Evolutionary conservation across 2,113 vertebrate genomes (phyloP), one percentile per base, ranked within the genome.

Genomic region (Syrmaticus mikado): DNA sequence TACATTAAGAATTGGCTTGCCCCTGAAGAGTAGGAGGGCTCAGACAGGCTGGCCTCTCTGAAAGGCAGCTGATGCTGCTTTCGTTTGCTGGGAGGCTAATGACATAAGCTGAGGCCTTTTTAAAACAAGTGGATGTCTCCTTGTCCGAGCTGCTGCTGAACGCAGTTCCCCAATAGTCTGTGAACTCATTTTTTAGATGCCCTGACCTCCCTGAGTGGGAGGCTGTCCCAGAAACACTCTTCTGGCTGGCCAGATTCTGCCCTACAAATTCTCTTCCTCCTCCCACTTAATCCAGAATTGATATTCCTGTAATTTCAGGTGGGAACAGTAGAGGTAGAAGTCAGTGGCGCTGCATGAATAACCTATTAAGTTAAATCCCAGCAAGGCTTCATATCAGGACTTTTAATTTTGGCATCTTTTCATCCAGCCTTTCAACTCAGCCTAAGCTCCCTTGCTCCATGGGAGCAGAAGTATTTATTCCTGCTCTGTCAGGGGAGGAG

Each of bases 1-100:
- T 95, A 94, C 95, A 58, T 66, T 96, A 90, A 94, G 90, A 94
- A 86, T 2, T 90, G 70, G 76, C 77, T 96, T 95, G 86, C 58
- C 92, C 77, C 89, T 0, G 21, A 90, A 95, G 94, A 94, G 92
- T 48, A 95, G 95, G 95, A 96, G 92, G 36, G 74, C 53, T 96
- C 83, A 90, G 89, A 92, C 83, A 79, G 66, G 62, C 90, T 93
- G 83, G 77, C 77, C 5, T 1, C 57, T 30, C 77, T 81, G 71
- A 0, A 4, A 94, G 57, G 75, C 92, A 90, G 92, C 90, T 95
- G 86, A 86, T 79, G 88, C 30, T 48, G 70, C 86, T 94, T 88
- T 92, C 34, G 0, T 93, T 95, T 52, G 58, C 74, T 90, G 9
- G 0, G 53, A 85, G 74, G 70, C 57, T 9, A 92, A 72, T 6